Evolutionary conservation across 2,797 vertebrate genomes (phyloP), one percentile per base, ranked within the genome.

Genomic region (Harpagifer antarcticus): DNA sequence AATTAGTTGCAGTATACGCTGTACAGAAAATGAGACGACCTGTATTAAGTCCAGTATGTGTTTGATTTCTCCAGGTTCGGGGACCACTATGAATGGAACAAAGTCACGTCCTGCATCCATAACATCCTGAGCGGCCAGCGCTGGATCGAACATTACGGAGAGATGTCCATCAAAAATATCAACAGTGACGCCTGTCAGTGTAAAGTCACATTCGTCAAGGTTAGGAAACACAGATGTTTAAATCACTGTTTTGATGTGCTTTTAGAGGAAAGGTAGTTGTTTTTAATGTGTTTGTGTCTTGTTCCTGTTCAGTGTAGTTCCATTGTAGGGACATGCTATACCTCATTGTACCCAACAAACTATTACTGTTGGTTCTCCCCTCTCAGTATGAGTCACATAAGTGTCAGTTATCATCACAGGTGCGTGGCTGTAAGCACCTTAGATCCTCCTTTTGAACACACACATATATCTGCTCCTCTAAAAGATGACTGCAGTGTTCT

Each of bases 91-190:
- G 96, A 96, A 63, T 98, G 98, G 97, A 99, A 97, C 93, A 98
- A 99, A 87, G 97, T 99, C 82, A 99, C 98, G 0, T 99, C 98
- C 68, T 99, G 98, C 82, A 97, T 99, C 88, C 98, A 99, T 84
- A 99, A 99, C 91, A 98, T 99, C 86, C 87, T 99, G 80, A 99
- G 97, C 2, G 98, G 98, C 2, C 96, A 99, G 90, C 96, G 97
- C 62, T 99, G 98, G 98, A 97, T 99, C 10, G 98, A 99, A 86
- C 98, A 99, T 90, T 99, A 99, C 0, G 98, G 98, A 47, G 98
- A 99, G 90, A 98, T 99, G 83, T 85, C 96, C 43, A 97, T 99
- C 83, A 97, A 93, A 87, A 98, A 98, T 78, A 71, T 90, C 61
- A 95, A 87, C 7, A 94, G 94, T 4, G 89, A 95, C 9, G 81